A percentile compares a stretch with the other conserved stretches of the same genome.
phyloP scores from a whole-genome alignment of 2,888 invertebrate species.

The Eurytoma adleriae region DNA sequence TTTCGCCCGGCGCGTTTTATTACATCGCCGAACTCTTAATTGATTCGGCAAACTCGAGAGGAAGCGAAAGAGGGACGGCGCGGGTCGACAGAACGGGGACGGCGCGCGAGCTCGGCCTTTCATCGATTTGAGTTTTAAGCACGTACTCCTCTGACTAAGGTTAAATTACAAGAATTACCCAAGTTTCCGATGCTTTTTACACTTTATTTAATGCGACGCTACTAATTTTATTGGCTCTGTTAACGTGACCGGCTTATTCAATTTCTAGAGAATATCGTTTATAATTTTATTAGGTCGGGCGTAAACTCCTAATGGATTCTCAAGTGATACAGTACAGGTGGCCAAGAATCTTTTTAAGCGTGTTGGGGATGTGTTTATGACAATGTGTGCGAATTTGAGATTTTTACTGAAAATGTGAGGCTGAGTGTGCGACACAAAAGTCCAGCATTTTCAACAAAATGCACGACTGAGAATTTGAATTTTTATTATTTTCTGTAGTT shows the following conservation, averaged over 20 bases:
- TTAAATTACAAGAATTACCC: constrained; percentile 33
- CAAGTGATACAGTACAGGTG: not conserved
- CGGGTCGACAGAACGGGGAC: not conserved
- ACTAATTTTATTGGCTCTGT: constrained; percentile 9
- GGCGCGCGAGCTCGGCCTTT: constrained; percentile 11
- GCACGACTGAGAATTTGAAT: constrained; percentile 52
- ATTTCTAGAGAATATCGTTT: no score
- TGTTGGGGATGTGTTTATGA: not conserved
- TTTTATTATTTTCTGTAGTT: not conserved
- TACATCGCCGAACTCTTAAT: constrained; percentile 53
- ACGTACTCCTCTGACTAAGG: not conserved
- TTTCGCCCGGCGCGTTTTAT: constrained; percentile 45
- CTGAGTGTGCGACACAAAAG: constrained; percentile 52
- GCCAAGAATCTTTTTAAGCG: not conserved
- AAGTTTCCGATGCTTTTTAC: constrained; percentile 32
- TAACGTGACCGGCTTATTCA: not conserved
- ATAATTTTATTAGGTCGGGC: no score
- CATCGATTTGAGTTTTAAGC: constrained; percentile 46
- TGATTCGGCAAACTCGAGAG: constrained; percentile 47
- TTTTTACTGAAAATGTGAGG: not conserved
- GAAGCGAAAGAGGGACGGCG: not conserved
- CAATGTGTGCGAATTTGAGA: not conserved
- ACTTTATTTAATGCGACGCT: not conserved
- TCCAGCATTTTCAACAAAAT: constrained; percentile 62
- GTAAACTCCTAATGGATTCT: no score